These are phyloP conservation scores for Gambusia holbrooki DNA, from an alignment of 2,113 vertebrate species.

Conservation along the genomic window DNA sequence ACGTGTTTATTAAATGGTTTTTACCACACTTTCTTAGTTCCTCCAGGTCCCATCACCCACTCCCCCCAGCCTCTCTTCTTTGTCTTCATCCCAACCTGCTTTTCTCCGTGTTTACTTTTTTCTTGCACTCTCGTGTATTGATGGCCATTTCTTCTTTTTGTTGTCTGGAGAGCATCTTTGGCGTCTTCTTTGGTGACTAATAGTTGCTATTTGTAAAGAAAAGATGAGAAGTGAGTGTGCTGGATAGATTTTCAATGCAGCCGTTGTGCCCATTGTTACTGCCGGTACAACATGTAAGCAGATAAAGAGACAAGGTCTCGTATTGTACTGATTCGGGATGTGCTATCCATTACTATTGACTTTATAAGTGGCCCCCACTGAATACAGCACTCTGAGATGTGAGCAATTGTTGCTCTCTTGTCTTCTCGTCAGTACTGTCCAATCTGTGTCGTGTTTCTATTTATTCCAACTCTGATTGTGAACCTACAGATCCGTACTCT, in stretches of 20 bases:
- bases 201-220: conserved; percentile 48
- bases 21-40: conserved; percentile 55
- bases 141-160: conserved; percentile 40
- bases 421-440: conserved; percentile 39
- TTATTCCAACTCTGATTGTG: conserved; percentile 17
- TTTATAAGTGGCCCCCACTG: conserved; percentile 63
- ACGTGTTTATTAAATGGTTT: conserved; percentile 81
- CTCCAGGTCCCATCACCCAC: conserved; percentile 30
- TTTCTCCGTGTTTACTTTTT: conserved; percentile 34
- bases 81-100: conserved; percentile 21
- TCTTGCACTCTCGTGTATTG: conserved; percentile 18
- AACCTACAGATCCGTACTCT: neutral
- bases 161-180: conserved; percentile 17
- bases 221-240: conserved; percentile 34
- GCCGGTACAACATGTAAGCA: conserved; percentile 39
- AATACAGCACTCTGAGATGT: conserved; percentile 49
- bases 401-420: conserved; percentile 34
- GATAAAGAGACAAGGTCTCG: conserved; percentile 49
- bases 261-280: conserved; percentile 45
- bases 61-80: neutral
- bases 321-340: conserved; percentile 45
- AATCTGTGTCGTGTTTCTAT: conserved; percentile 30
- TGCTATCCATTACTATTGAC: conserved; percentile 71
- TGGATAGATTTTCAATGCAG: conserved; percentile 51
- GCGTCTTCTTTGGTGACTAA: conserved; percentile 42